phyloP scores from a whole-genome alignment of 1,140 invertebrate genomes.

The Rhopalosiphum padi region DNA sequence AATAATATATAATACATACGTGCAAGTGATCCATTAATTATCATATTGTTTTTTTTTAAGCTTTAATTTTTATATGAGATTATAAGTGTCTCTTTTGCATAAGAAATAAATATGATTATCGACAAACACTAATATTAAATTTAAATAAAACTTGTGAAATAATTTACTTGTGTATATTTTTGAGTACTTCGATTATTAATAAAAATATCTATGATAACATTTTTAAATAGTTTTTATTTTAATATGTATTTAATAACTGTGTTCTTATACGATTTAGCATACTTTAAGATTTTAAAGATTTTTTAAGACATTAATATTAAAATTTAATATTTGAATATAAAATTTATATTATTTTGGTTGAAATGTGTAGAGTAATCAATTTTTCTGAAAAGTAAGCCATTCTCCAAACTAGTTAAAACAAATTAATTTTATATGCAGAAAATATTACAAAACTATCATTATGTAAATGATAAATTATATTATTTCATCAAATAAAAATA shows the following conservation, averaged over 20 bases:
- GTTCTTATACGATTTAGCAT: not conserved
- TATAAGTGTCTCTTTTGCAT: not conserved
- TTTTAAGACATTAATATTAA: too few species aligned
- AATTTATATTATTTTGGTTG: not conserved
- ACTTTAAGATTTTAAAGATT: not conserved
- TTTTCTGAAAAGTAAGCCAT: not conserved
- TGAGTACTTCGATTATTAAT: not conserved
- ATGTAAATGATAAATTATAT: not conserved
- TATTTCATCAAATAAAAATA: not conserved
- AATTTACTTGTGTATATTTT: not conserved
- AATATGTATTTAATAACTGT: not conserved
- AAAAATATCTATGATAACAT: not conserved
- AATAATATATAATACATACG: not conserved
- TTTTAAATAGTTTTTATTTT: not conserved
- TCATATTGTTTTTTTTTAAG: not conserved
- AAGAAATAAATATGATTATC: not conserved
- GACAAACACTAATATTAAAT: too few species aligned
- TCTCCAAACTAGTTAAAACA: not conserved
- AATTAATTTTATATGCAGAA: not conserved
- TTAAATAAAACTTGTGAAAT: not conserved
- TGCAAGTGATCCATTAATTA: not conserved
- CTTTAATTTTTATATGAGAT: not conserved
- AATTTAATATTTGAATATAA: not conserved
- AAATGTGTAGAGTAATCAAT: not conserved
- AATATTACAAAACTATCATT: not conserved